Evolutionary conservation across 2,797 vertebrate species (phyloP).

Genomic region (Oreochromis mossambicus): DNA sequence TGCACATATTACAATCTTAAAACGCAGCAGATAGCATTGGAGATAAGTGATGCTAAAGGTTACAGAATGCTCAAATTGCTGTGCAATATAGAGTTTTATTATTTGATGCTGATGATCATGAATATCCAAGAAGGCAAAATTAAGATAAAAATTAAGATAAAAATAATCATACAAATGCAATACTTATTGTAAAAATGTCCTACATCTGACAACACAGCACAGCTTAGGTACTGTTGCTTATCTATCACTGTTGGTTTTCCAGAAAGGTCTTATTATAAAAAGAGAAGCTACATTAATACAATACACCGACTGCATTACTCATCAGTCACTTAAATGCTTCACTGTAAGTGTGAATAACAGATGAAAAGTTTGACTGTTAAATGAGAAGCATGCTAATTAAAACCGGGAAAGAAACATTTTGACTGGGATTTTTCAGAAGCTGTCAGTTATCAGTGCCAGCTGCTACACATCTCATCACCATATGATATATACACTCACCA

Average conservation of each 20-base stretch:
- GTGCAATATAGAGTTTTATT: neutral
- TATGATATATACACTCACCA: neutral
- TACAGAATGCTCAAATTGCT: neutral
- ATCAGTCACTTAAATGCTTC: neutral
- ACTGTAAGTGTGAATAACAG: neutral
- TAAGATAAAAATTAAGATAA: neutral
- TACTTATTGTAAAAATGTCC: neutral
- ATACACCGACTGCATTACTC: neutral
- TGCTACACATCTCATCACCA: neutral
- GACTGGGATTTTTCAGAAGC: neutral
- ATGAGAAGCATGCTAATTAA: neutral
- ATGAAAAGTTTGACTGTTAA: neutral
- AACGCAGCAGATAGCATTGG: neutral
- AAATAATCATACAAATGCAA: neutral
- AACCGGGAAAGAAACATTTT: neutral
- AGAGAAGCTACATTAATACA: neutral
- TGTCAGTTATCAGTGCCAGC: neutral
- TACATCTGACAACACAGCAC: neutral
- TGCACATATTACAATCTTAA: neutral
- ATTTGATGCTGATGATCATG: neutral
- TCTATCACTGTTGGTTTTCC: neutral
- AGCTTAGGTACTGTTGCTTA: neutral
- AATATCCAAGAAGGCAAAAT: neutral
- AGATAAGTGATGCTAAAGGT: neutral
- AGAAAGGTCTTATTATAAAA: neutral